Evolutionary conservation across 2,888 invertebrate species (phyloP), one percentile per base, ranked within the genome.

Genomic region (Incurvaria masculella): DNA sequence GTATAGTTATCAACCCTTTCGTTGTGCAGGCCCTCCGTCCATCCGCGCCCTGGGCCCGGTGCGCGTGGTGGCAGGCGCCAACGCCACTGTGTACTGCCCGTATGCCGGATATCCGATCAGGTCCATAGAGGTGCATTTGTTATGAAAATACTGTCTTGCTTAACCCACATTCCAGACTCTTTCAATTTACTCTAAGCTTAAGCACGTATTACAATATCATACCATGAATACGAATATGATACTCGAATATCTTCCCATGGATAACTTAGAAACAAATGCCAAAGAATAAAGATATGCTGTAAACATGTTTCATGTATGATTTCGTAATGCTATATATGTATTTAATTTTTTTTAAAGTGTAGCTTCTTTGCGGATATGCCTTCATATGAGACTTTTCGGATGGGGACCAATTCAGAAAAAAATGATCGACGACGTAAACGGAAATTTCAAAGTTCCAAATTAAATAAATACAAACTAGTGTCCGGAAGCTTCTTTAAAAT

Each of bases 91-190:
- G 57, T 81, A 84, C 62, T 93, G 93, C 75, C 91, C 91, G 61
- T 92, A 91, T 69, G 87, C 91, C 48, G 93, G 93, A 60, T 91
- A 89, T 79, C 92, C 93, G 58, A 86, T 93, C 68, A 83, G 84
- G 63, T 81, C 72, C 65, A 72, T 74, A 72, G 69, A 74, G 73
- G 74, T 73, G 74, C 74, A 74, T 73, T 67, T 61, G 62, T 60
- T 67, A 66, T 63, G 64, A 66, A 65, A 59, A 67, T 41, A 10
- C 41, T 20, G 21, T 41, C 39, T 39, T 41, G 19, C 19, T 21
- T 41, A 6, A 27, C 48, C 49, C 19, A 21, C 45, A 45, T 21
- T 47, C 46, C 21, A 21, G 11, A 8, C 10, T 5, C 27, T 44
- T 23, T n/a, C 5, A 14, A 14, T 27, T 44, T 39, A 23, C 26